phyloP scores from a whole-genome alignment of 2,888 invertebrate genomes.

The Hemaris fuciformis region DNA sequence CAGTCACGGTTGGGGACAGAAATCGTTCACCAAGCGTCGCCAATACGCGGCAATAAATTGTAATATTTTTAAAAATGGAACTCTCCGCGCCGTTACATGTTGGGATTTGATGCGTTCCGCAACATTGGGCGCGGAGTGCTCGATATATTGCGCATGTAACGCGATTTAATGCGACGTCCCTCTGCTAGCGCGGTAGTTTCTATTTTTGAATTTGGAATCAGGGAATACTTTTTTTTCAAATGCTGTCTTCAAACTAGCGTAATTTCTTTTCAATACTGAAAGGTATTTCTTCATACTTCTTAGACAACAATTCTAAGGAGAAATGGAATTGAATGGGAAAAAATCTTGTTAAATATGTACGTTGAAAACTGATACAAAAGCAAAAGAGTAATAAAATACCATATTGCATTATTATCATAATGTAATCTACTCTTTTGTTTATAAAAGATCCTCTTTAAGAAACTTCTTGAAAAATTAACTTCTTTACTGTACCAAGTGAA shows the following conservation, averaged over 20 bases:
- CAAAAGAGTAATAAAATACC: too few relatives aligned
- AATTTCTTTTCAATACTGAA: too few relatives aligned
- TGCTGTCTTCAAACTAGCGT: too few relatives aligned
- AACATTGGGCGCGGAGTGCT: slow-evolving; percentile 62
- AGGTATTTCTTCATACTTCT: too few relatives aligned
- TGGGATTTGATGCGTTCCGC: slow-evolving; percentile 68
- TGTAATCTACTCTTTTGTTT: too few relatives aligned
- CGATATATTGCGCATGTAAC: slow-evolving; percentile 71
- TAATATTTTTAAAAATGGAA: slow-evolving; percentile 65
- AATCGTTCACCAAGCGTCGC: slow-evolving; percentile 49
- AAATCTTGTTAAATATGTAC: too few relatives aligned
- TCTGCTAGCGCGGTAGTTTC: slow-evolving; percentile 17
- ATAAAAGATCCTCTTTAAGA: too few relatives aligned
- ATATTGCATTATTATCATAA: too few relatives aligned
- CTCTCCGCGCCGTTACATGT: slow-evolving; percentile 38
- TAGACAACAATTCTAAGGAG: too few relatives aligned
- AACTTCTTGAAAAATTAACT: too few relatives aligned
- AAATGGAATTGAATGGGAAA: too few relatives aligned
- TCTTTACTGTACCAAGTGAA: neutral
- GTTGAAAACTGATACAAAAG: too few relatives aligned
- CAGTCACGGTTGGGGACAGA: slow-evolving; percentile 53
- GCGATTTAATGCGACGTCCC: slow-evolving; percentile 50
- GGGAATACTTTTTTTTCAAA: neutral
- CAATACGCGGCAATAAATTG: slow-evolving; percentile 63
- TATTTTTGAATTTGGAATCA: slow-evolving; percentile 18